A percentile compares a stretch with the other conserved stretches of the same genome.
These are phyloP conservation scores for Triplophysa tibetana DNA, from an alignment of 2,113 vertebrate genomes.

Conservation along the genomic window DNA sequence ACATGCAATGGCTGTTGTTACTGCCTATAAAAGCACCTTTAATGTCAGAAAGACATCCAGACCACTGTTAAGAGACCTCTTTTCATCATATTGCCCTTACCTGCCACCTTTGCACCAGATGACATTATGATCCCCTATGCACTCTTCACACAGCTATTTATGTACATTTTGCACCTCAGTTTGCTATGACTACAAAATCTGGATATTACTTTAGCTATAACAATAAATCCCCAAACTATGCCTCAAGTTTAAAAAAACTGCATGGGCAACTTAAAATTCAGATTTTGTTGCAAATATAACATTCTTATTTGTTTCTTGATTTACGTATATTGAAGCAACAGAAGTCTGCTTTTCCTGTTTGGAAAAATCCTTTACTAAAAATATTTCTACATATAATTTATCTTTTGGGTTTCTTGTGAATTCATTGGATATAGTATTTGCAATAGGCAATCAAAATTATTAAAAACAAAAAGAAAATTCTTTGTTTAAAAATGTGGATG, in stretches of 20 bases:
- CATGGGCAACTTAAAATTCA: conserved; percentile 5
- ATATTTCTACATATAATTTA: not conserved
- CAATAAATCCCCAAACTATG: not conserved
- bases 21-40: not conserved
- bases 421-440: not conserved
- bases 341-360: not conserved
- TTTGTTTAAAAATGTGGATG: not conserved
- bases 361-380: not conserved
- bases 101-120: not conserved
- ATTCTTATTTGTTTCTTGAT: not conserved
- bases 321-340: not conserved
- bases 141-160: not conserved
- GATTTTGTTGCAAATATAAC: not conserved
- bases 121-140: not conserved
- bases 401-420: not conserved
- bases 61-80: not conserved
- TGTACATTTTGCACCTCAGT: conserved; percentile 3
- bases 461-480: not conserved
- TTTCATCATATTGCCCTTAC: not conserved
- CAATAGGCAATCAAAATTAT: not conserved
- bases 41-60: not conserved
- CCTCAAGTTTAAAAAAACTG: not conserved
- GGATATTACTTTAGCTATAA: not conserved
- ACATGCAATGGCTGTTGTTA: not conserved
- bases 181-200: not conserved